Percentiles rank a stretch among this genome's conserved stretches.
Conservation (phyloP, 1,140 invertebrate species). For the Halotydeus destructor region DNA sequence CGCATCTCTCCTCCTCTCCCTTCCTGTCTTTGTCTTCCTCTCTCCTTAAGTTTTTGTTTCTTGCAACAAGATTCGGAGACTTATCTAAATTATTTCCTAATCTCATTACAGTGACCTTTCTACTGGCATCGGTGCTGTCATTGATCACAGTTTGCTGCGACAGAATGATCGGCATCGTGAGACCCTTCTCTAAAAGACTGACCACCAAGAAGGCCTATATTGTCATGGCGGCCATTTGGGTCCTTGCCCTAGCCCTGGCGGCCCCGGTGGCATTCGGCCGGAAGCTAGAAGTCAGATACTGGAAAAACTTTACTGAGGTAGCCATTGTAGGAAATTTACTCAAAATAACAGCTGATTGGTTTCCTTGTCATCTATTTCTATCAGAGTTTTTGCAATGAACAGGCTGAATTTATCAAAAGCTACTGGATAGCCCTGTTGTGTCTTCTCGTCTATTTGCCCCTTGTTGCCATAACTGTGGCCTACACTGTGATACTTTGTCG, state of each 20-base stretch:
- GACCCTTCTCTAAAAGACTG: conserved; percentile 41
- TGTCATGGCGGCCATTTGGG: conserved; percentile 41
- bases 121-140: conserved; percentile 48
- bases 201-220: conserved; percentile 35
- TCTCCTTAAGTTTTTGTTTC: too few relatives aligned
- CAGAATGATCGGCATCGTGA: conserved; percentile 49
- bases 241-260: conserved; percentile 34
- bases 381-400: conserved; percentile 44
- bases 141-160: conserved; percentile 59
- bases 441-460: conserved; percentile 44
- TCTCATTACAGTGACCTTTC: conserved; percentile 32
- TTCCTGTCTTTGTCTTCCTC: too few relatives aligned
- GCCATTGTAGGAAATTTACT: not conserved
- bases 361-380: conserved; percentile 24
- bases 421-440: conserved; percentile 50
- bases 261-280: conserved; percentile 40
- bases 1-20: too few relatives aligned
- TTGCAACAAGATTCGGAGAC: too few relatives aligned
- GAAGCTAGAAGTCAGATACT: conserved; percentile 39
- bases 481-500: conserved; percentile 38
- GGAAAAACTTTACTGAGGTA: conserved; percentile 30
- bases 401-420: conserved; percentile 29
- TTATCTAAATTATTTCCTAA: conserved; percentile 2
- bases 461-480: conserved; percentile 40
- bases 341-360: not conserved